phyloP scores from a whole-genome alignment of 2,113 vertebrate genomes.

The Myotis yumanensis region DNA sequence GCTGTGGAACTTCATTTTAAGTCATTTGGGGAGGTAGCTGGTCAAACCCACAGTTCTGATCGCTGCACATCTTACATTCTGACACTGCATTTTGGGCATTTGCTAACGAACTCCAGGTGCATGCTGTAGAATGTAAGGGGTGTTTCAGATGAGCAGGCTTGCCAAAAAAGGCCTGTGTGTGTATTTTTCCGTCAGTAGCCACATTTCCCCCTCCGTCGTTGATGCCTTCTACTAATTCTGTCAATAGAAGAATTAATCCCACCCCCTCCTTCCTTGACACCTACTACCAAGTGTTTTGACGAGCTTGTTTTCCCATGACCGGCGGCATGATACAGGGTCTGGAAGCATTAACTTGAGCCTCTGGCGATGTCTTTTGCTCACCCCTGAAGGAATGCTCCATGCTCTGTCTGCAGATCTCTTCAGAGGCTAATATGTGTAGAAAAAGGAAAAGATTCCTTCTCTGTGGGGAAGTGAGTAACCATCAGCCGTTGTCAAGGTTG shows the following conservation, averaged over 20 bases:
- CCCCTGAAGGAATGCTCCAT: neutral
- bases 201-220: neutral
- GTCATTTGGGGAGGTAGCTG: neutral
- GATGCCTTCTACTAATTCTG: neutral
- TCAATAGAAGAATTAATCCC: neutral
- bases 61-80: neutral
- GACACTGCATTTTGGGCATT: neutral
- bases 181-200: neutral
- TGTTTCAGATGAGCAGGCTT: neutral
- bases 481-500: neutral
- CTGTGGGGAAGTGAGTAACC: neutral
- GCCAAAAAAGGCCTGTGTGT: neutral
- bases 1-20: neutral
- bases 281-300: neutral
- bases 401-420: neutral
- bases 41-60: neutral
- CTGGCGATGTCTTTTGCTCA: neutral
- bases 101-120: neutral
- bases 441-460: neutral
- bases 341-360: neutral
- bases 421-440: neutral
- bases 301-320: fast-evolving
- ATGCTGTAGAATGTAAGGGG: fast-evolving
- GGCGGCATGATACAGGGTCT: neutral
- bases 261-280: neutral